Evolutionary conservation across 1,140 invertebrate species (phyloP).

Genomic region (Drosophila hydei): DNA sequence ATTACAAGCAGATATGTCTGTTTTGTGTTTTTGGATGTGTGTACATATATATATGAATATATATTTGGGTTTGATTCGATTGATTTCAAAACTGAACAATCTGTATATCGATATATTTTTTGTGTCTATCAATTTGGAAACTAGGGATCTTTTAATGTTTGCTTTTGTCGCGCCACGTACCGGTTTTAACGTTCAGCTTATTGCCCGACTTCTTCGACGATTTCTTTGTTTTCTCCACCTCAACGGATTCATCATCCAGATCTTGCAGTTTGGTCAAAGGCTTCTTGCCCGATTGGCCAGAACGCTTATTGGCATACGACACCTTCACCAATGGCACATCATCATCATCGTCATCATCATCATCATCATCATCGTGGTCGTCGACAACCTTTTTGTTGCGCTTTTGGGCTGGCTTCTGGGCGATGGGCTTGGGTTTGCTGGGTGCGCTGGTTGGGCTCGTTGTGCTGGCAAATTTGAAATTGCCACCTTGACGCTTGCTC

Average conservation of each 20-base stretch:
- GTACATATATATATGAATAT: constrained; percentile 14
- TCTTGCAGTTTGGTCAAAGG: constrained; percentile 40
- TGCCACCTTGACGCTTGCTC: constrained; percentile 55
- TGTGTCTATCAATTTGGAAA: constrained; percentile 50
- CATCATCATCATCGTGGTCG: constrained; percentile 56
- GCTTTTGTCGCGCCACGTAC: constrained; percentile 86
- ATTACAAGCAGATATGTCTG: constrained; percentile 71
- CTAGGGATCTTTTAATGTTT: constrained; percentile 3
- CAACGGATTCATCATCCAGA: constrained; percentile 63
- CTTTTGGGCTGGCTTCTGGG: constrained; percentile 54
- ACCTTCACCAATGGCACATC: constrained; percentile 76
- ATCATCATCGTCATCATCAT: constrained; percentile 63
- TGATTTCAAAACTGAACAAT: constrained; percentile 16
- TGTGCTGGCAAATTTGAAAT: constrained; percentile 68
- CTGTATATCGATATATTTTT: constrained; percentile 19
- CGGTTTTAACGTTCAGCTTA: constrained; percentile 86
- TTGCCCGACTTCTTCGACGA: constrained; percentile 66
- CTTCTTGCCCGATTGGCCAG: constrained; percentile 63
- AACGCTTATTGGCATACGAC: constrained; percentile 74
- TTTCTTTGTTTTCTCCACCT: constrained; percentile 65
- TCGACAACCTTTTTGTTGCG: constrained; percentile 36
- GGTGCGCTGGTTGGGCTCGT: constrained; percentile 12
- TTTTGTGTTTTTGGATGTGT: constrained; percentile 28
- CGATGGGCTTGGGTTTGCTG: constrained; percentile 26
- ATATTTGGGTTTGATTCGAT: no score